Evolutionary conservation across 2,888 invertebrate species (phyloP).

Genomic region (Macrosoma leucophasiata): DNA sequence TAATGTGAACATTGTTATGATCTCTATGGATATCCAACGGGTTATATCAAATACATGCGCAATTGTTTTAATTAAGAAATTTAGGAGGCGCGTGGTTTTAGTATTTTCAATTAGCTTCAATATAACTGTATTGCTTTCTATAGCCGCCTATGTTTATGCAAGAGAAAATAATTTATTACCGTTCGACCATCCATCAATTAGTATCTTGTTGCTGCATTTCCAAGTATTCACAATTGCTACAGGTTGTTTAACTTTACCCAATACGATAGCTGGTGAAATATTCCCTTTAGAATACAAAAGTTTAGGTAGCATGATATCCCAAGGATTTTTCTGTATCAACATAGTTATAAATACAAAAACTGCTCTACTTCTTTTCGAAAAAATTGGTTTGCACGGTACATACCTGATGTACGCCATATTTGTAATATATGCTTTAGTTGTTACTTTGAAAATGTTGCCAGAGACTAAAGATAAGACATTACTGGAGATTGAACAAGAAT

Average conservation of each 20-base stretch:
- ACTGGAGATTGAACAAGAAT: slow-evolving; percentile 78
- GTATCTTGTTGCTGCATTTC: slow-evolving; percentile 60
- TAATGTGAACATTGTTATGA: slow-evolving; percentile 77
- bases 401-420: slow-evolving; percentile 73
- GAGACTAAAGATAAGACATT: slow-evolving; percentile 79
- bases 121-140: slow-evolving; percentile 70
- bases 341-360: slow-evolving; percentile 77
- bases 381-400: slow-evolving; percentile 69
- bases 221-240: slow-evolving; percentile 72
- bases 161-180: slow-evolving; percentile 30
- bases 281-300: slow-evolving; percentile 77
- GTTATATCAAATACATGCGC: slow-evolving; percentile 74
- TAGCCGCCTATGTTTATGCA: slow-evolving; percentile 71
- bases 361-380: slow-evolving; percentile 62
- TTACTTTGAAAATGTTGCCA: slow-evolving; percentile 74
- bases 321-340: slow-evolving; percentile 75
- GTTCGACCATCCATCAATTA: slow-evolving; percentile 51
- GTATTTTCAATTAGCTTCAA: slow-evolving; percentile 75
- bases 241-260: slow-evolving; percentile 78
- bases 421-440: slow-evolving; percentile 63
- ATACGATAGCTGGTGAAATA: slow-evolving; percentile 81
- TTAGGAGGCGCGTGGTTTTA: slow-evolving; percentile 76
- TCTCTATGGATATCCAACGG: slow-evolving; percentile 77
- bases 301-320: slow-evolving; percentile 76
- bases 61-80: slow-evolving; percentile 74